Evolutionary conservation across 2,113 vertebrate species (phyloP), one percentile per base, ranked within the genome.

Genomic region (Eolophus roseicapilla): DNA sequence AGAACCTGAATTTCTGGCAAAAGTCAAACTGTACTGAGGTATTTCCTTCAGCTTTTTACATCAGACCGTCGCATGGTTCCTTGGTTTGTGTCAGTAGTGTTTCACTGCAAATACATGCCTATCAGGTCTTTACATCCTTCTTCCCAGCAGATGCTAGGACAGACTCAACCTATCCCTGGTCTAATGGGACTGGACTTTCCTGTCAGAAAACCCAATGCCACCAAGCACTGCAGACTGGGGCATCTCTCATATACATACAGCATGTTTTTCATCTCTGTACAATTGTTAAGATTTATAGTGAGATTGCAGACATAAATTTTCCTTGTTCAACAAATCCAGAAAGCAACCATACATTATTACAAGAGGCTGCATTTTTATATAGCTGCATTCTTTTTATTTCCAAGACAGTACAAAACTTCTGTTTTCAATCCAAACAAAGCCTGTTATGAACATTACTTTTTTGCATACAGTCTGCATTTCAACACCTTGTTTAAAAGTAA

Each of bases 41-140:
- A 14, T 2, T 28, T 33, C 4, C 64, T 14, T 20, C 37, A 20
- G 12, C 39, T 18, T 23, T 33, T 19, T 0, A 24, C 23, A 13
- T 7, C 18, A 10, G 29, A 1, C 2, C 3, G 0, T 1, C 0
- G 1, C 1, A 4, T 7, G 24, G 19, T 25, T 27, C 44, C 53
- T 69, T 7, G 3, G 57, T 5, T 3, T 2, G 59, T 8, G 37
- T 37, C 52, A n/a, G 5, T 14, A 13, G 41, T 1, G 0, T 39
- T 35, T 20, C 29, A 5, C 0, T 8, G n/a, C 29, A 41, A 4
- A 2, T 41, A 4, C 10, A 4, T 1, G 0, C 35, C 44, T 10
- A 7, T 2, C 5, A 47, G 24, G 29, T 12, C 50, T 16, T 39
- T 4, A 1, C 39, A 7, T 1, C 63, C 57, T 9, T 2, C 17